Evolutionary conservation across 2,797 vertebrate species (phyloP).

Genomic region (Tadarida brasiliensis): DNA sequence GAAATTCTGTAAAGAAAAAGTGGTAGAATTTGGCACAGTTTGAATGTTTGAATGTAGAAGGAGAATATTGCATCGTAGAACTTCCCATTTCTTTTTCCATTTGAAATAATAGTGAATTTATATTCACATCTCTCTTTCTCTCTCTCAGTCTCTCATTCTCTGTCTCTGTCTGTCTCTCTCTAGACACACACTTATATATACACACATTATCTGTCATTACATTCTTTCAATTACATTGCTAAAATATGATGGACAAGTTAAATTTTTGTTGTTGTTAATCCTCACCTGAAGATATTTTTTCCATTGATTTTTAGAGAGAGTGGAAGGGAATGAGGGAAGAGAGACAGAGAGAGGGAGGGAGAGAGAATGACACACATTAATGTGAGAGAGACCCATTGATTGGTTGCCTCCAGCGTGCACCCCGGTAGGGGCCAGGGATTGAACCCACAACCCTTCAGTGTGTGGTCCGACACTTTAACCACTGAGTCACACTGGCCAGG

Average conservation of each 20-base stretch:
- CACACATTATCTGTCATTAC: not conserved
- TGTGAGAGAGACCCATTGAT: no score
- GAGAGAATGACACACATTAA: no score
- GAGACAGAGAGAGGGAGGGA: no score
- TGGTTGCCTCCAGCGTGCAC: no score
- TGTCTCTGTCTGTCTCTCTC: not conserved
- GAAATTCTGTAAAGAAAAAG: constrained; percentile 63
- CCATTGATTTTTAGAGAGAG: no score
- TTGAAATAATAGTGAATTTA: constrained; percentile 47
- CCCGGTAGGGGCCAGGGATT: no score
- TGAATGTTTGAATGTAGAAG: constrained; percentile 63
- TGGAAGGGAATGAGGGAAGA: no score
- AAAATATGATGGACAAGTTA: not conserved
- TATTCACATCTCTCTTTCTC: not conserved
- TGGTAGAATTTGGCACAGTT: constrained; percentile 58
- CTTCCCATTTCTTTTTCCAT: constrained; percentile 48
- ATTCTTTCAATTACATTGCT: constrained; percentile 11
- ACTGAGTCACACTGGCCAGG: no score
- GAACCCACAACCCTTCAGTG: no score
- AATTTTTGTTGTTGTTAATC: no score
- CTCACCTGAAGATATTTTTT: no score
- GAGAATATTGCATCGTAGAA: constrained; percentile 29
- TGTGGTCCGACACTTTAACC: no score
- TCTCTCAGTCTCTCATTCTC: not conserved
- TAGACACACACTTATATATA: not conserved